Percentiles rank a stretch among this genome's conserved stretches.
These are phyloP conservation scores for Protonibea diacanthus DNA, from an alignment of 2,797 vertebrate species.

Conservation along the genomic window DNA sequence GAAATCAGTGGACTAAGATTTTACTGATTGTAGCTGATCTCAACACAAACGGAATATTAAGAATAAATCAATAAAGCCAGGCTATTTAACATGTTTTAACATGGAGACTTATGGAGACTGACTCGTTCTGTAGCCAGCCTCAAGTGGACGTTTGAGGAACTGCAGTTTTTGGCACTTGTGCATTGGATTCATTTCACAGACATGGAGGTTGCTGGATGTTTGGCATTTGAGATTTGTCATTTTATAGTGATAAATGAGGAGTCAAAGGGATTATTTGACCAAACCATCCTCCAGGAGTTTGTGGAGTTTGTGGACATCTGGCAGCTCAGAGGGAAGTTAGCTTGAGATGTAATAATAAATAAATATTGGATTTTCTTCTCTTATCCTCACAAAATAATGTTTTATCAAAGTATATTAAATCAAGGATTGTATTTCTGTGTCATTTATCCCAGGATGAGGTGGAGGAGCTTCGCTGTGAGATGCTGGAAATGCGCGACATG, in stretches of 20 bases:
- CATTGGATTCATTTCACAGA: too few species aligned
- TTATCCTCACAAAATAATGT: not conserved
- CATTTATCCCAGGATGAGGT: conserved; percentile 90
- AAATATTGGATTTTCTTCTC: not conserved
- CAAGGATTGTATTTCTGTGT: not conserved
- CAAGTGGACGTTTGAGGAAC: too few species aligned
- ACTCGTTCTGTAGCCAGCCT: too few species aligned
- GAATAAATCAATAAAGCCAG: too few species aligned
- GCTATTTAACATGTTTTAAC: too few species aligned
- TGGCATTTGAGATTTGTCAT: not conserved
- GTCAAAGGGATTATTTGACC: not conserved
- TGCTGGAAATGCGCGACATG: conserved; percentile 97
- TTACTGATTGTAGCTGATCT: too few species aligned
- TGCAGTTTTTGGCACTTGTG: too few species aligned
- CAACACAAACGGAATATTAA: too few species aligned
- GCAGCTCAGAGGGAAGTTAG: not conserved
- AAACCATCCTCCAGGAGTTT: not conserved
- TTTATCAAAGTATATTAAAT: not conserved
- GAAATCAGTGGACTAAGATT: too few species aligned
- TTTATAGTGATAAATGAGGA: not conserved
- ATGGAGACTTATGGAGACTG: too few species aligned
- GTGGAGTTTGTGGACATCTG: not conserved
- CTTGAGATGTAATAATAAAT: not conserved
- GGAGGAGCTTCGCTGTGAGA: conserved; percentile 96
- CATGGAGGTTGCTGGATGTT: too few species aligned